phyloP scores from a whole-genome alignment of 2,888 invertebrate genomes.

The Mycogona germanica region DNA sequence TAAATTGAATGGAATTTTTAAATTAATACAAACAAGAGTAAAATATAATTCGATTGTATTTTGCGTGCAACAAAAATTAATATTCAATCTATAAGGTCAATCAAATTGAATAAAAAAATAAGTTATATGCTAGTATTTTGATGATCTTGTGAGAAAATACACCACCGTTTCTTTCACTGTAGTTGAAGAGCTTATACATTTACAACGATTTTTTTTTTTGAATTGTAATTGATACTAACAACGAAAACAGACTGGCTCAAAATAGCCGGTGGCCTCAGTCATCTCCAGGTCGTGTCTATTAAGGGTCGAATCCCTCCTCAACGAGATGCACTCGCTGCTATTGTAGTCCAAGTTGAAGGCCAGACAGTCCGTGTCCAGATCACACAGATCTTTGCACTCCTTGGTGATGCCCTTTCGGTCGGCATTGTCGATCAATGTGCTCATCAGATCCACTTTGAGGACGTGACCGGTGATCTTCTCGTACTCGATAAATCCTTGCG shows the following conservation, averaged over 20 bases:
- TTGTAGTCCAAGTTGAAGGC: slow-evolving; percentile 37
- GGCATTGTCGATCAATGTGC: slow-evolving; percentile 2
- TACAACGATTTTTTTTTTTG: background rate
- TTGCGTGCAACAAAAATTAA: no score
- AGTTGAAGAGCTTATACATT: background rate
- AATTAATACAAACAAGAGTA: no score
- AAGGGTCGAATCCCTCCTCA: slow-evolving; percentile 29
- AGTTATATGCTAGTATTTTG: no score
- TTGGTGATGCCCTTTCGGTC: slow-evolving; percentile 34
- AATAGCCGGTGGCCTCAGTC: slow-evolving; percentile 32
- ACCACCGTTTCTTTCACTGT: no score
- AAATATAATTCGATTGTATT: no score
- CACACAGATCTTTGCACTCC: slow-evolving; percentile 34
- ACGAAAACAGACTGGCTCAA: slow-evolving; percentile 33
- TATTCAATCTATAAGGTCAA: no score
- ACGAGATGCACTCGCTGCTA: slow-evolving; percentile 33
- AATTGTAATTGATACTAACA: no score
- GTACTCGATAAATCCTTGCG: slow-evolving; percentile 24
- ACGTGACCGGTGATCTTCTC: slow-evolving; percentile 34
- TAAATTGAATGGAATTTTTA: no score
- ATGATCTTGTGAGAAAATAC: no score
- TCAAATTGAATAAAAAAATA: no score
- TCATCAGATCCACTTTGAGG: slow-evolving; percentile 22
- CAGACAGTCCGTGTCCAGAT: slow-evolving; percentile 32
- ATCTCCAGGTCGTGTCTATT: slow-evolving; percentile 30